Percentiles rank a stretch among this genome's conserved stretches.
phyloP scores from a whole-genome alignment of 2,888 invertebrate genomes.

The Neoascia interrupta region DNA sequence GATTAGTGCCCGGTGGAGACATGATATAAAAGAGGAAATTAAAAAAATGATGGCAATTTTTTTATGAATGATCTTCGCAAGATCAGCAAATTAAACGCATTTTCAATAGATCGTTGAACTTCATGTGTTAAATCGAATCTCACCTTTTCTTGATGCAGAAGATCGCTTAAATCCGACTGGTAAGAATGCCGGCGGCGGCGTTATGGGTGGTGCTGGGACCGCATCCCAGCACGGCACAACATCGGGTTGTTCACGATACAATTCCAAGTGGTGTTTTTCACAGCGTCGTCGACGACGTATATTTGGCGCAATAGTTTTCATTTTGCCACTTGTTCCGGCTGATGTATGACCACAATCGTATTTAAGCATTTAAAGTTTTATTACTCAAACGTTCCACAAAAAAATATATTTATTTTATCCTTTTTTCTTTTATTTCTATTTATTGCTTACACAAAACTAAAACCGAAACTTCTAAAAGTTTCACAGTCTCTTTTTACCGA shows the following conservation, averaged over 20 bases:
- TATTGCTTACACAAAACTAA: slow-evolving; percentile 25
- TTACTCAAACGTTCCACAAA: slow-evolving; percentile 1
- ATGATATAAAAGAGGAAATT: too few relatives aligned
- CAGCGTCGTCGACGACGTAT: slow-evolving; percentile 83
- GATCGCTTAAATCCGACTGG: slow-evolving; percentile 82
- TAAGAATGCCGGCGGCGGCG: slow-evolving; percentile 85
- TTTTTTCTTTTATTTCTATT: background rate
- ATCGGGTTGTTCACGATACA: slow-evolving; percentile 78
- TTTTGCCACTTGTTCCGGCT: slow-evolving; percentile 77
- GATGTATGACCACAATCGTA: slow-evolving; percentile 63
- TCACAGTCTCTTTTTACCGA: slow-evolving; percentile 49
- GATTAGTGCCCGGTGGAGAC: too few relatives aligned
- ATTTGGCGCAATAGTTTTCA: slow-evolving; percentile 85
- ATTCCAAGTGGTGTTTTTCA: slow-evolving; percentile 82
- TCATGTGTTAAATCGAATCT: slow-evolving; percentile 24
- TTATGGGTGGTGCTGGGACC: slow-evolving; percentile 83
- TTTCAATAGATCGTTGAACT: too few relatives aligned
- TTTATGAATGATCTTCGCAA: too few relatives aligned
- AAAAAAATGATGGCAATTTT: too few relatives aligned
- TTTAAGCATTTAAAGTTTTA: slow-evolving; percentile 46
- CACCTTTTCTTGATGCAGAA: slow-evolving; percentile 75
- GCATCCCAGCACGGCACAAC: slow-evolving; percentile 82
- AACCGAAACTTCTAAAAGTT: background rate
- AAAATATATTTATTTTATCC: background rate
- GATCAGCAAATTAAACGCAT: too few relatives aligned